A percentile compares a stretch with the other conserved stretches of the same genome.
Evolutionary conservation across 2,113 vertebrate genomes (phyloP).

Genomic region (Dromas ardeola): DNA sequence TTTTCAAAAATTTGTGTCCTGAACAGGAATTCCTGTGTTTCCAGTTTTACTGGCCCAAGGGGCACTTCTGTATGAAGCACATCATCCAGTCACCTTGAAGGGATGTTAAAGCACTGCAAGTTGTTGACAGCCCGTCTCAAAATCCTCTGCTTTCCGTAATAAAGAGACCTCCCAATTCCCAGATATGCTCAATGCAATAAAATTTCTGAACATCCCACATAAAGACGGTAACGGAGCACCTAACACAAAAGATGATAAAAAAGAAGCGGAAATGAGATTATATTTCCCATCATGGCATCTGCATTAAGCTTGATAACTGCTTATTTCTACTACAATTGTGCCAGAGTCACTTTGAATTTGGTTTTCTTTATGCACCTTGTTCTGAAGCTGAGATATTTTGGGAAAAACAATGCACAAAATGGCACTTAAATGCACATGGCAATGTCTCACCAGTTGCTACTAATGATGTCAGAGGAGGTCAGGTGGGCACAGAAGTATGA

Average conservation of each 20-base stretch:
- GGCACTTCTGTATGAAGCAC: neutral
- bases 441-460: neutral
- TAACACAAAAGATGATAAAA: neutral
- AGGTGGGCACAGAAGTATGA: neutral
- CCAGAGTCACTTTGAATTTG: neutral
- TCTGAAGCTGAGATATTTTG: neutral
- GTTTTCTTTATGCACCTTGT: constrained; percentile 10
- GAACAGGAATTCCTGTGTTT: neutral
- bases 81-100: constrained; percentile 13
- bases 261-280: neutral
- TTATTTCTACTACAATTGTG: constrained; percentile 19
- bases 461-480: constrained; percentile 23
- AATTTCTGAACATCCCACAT: neutral
- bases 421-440: neutral
- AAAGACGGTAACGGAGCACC: neutral
- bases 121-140: constrained; percentile 12
- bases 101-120: neutral
- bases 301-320: constrained; percentile 6
- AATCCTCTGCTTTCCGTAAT: neutral
- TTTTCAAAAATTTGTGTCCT: neutral
- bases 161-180: constrained; percentile 27
- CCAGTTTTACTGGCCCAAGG: neutral
- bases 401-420: constrained; percentile 27
- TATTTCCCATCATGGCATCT: constrained; percentile 2
- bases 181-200: constrained; percentile 2